These are phyloP conservation scores for Mormyrus iriodes DNA, from an alignment of 2,113 vertebrate genomes.

Conservation along the genomic window DNA sequence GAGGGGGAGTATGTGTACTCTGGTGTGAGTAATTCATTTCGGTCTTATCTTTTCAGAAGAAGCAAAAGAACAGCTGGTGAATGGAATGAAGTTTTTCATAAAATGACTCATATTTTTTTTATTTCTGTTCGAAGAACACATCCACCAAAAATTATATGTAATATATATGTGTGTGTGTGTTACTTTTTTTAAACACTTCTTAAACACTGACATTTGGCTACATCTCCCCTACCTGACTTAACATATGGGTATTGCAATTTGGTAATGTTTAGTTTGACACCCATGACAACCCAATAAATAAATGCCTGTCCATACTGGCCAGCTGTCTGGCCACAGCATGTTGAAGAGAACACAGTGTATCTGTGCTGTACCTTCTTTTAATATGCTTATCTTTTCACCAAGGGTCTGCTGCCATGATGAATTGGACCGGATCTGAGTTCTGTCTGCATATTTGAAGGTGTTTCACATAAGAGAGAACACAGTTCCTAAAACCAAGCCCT, in stretches of 20 bases:
- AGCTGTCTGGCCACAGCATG: neutral
- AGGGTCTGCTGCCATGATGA: neutral
- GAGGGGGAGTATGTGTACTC: constrained; percentile 2
- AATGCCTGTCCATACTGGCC: too few relatives aligned
- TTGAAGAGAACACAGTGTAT: neutral
- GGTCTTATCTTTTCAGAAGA: constrained; percentile 20
- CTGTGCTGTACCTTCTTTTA: neutral
- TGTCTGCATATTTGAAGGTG: neutral
- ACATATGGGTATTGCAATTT: neutral
- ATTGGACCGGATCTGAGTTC: neutral
- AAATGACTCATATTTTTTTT: constrained; percentile 10
- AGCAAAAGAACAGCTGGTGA: constrained; percentile 20
- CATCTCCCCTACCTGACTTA: neutral
- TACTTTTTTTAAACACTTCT: neutral
- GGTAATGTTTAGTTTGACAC: neutral
- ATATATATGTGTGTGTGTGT: neutral
- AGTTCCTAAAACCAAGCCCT: neutral
- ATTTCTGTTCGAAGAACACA: neutral
- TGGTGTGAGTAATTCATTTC: constrained; percentile 28
- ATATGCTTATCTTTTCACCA: neutral
- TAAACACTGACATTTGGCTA: neutral
- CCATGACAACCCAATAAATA: neutral
- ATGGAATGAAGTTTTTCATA: constrained; percentile 10
- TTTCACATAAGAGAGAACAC: neutral
- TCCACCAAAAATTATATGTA: neutral